Conservation (phyloP, 2,113 vertebrate genomes). For the Eolophus roseicapilla region DNA sequence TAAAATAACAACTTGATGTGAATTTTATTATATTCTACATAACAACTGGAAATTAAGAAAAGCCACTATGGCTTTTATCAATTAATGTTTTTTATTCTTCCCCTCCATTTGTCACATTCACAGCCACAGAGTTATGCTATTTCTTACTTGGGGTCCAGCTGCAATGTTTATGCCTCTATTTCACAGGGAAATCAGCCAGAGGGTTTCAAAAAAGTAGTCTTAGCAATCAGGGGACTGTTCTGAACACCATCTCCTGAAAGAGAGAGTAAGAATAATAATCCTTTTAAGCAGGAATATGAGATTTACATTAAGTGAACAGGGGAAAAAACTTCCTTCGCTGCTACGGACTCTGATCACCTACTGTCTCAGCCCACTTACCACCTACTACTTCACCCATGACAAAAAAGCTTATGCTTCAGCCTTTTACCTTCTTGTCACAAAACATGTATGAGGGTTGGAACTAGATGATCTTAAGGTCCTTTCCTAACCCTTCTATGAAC, state of each 20-base stretch:
- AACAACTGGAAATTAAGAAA: background rate
- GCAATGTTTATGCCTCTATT: background rate
- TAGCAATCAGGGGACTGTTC: background rate
- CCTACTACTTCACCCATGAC: background rate
- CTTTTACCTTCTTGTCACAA: background rate
- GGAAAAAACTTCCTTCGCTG: background rate
- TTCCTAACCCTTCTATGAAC: background rate
- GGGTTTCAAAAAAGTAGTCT: background rate
- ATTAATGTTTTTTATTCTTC: background rate
- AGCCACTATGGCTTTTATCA: background rate
- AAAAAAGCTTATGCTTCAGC: background rate
- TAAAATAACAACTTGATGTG: background rate
- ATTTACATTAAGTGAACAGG: background rate
- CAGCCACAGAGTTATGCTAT: background rate
- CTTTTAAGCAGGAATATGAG: background rate
- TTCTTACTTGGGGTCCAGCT: background rate
- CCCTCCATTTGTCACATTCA: background rate
- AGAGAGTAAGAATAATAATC: background rate
- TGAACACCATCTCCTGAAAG: background rate
- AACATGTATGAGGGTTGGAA: background rate
- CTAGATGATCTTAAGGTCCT: background rate
- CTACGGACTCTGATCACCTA: background rate
- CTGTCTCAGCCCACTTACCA: background rate
- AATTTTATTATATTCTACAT: background rate
- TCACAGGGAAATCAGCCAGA: background rate